phyloP scores from a whole-genome alignment of 2,113 vertebrate species.

The Antechinus flavipes region DNA sequence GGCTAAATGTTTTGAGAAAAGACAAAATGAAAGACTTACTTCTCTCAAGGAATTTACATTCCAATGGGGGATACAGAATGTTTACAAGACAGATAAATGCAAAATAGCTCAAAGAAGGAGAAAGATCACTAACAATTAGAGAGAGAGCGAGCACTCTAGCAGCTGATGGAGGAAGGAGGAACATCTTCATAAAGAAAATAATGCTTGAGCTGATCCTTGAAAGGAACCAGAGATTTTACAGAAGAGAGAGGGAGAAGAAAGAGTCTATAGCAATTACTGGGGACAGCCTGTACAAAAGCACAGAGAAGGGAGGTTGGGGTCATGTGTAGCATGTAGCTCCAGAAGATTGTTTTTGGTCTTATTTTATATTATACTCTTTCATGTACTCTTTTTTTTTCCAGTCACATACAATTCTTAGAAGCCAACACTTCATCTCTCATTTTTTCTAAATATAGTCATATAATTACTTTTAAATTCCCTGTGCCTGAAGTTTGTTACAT shows the following conservation, averaged over 20 bases:
- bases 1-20: no score
- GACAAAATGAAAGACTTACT: no score
- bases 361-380: neutral
- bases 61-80: neutral
- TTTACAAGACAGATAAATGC: neutral
- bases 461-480: neutral
- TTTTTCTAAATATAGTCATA: neutral
- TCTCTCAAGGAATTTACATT: no score
- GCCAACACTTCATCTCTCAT: neutral
- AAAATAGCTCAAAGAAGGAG: neutral
- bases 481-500: neutral
- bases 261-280: no score
- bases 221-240: neutral
- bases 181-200: neutral
- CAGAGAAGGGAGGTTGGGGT: no score
- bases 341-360: neutral
- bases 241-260: no score
- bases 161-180: neutral
- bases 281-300: no score
- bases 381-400: neutral
- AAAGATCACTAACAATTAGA: neutral
- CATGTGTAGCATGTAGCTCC: neutral
- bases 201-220: neutral
- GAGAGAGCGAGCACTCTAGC: neutral
- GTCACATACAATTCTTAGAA: neutral